These are phyloP conservation scores for Pissodes strobi DNA, from an alignment of 1,140 invertebrate genomes.

Conservation along the genomic window DNA sequence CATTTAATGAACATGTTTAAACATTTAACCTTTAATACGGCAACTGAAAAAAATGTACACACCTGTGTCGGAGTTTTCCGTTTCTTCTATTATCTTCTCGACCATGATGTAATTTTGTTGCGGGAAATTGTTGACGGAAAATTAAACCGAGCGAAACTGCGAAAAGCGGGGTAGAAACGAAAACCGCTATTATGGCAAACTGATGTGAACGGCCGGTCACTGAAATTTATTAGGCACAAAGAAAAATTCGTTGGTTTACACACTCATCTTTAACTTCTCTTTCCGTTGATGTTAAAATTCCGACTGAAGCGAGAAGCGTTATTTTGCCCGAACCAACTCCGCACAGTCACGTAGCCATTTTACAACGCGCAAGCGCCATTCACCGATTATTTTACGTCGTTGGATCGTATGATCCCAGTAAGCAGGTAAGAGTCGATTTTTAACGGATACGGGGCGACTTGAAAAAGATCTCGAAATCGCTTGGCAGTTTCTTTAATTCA, in stretches of 20 bases:
- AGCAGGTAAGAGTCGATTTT: too few species aligned
- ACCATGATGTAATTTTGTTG: slow-evolving; percentile 47
- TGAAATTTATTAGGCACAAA: slow-evolving; percentile 48
- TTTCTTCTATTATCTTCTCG: slow-evolving; percentile 53
- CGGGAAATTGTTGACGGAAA: not conserved
- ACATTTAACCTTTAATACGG: not conserved
- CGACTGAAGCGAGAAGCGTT: slow-evolving; percentile 40
- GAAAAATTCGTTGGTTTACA: slow-evolving; percentile 48
- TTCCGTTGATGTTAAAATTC: slow-evolving; percentile 51
- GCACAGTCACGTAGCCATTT: slow-evolving; percentile 41
- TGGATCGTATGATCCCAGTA: slow-evolving; percentile 45
- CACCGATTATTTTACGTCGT: slow-evolving; percentile 25
- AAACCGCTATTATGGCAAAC: slow-evolving; percentile 29
- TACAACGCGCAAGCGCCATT: slow-evolving; percentile 29
- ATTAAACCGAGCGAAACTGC: slow-evolving; percentile 3
- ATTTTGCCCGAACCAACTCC: slow-evolving; percentile 26
- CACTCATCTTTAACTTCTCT: slow-evolving; percentile 46
- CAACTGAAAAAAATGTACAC: slow-evolving; percentile 29
- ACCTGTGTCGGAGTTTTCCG: slow-evolving; percentile 51
- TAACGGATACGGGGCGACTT: too few species aligned
- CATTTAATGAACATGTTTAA: not conserved
- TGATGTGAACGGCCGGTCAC: slow-evolving; percentile 42
- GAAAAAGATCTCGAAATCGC: too few species aligned
- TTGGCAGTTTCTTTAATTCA: too few species aligned
- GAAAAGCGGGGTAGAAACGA: slow-evolving; percentile 20